A percentile compares a stretch with the other conserved stretches of the same genome.
These are phyloP conservation scores for Rhyacichthys aspro DNA, from an alignment of 2,797 vertebrate genomes.

Conservation along the genomic window DNA sequence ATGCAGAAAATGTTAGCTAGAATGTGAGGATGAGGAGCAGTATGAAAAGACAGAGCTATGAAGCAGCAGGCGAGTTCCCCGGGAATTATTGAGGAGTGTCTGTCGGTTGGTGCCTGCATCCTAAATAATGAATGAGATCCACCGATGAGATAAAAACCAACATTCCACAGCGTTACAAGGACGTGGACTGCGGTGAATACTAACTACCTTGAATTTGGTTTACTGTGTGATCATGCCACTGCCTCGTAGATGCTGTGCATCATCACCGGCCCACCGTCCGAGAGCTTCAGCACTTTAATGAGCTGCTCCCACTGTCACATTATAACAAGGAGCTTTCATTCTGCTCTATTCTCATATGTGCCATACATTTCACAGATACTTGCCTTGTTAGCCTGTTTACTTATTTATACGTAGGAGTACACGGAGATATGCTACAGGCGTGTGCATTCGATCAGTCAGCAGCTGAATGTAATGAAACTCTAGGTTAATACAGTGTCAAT, in stretches of 20 bases:
- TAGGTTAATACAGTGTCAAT: too few relatives aligned
- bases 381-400: too few relatives aligned
- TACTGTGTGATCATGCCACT: slow-evolving; percentile 50
- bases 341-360: not conserved
- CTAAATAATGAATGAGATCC: slow-evolving; percentile 81
- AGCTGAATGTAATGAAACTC: too few relatives aligned
- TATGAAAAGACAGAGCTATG: not conserved
- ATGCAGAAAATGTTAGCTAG: too few relatives aligned
- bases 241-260: slow-evolving; percentile 36
- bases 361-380: slow-evolving; percentile 30
- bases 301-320: slow-evolving; percentile 35
- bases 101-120: slow-evolving; percentile 54
- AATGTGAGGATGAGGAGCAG: too few relatives aligned
- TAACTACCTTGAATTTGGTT: slow-evolving; percentile 67
- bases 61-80: slow-evolving; percentile 29
- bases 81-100: slow-evolving; percentile 70
- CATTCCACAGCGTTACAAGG: slow-evolving; percentile 70
- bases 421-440: too few relatives aligned
- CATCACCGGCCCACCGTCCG: slow-evolving; percentile 50
- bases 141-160: slow-evolving; percentile 71
- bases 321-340: slow-evolving; percentile 29
- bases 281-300: too few relatives aligned
- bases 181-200: slow-evolving; percentile 69
- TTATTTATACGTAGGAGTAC: too few relatives aligned
- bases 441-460: too few relatives aligned